A percentile compares a stretch with the other conserved stretches of the same genome.
phyloP scores from a whole-genome alignment of 1,140 invertebrate species.

The Drosophila pectinifera region DNA sequence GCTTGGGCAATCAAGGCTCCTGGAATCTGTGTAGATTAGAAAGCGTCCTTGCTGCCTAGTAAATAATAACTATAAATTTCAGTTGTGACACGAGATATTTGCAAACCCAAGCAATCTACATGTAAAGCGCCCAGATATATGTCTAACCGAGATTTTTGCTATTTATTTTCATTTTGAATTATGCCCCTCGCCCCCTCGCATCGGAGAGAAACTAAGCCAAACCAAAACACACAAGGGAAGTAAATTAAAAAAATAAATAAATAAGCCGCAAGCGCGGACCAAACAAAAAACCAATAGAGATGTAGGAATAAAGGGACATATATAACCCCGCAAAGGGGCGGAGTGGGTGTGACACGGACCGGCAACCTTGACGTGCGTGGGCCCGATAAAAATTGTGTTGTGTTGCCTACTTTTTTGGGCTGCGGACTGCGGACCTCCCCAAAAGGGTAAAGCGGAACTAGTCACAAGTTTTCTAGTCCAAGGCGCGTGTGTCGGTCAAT shows the following conservation, averaged over 20 bases:
- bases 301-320: slow-evolving; percentile 47
- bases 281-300: slow-evolving; percentile 47
- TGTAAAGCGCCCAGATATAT: slow-evolving; percentile 54
- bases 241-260: slow-evolving; percentile 72
- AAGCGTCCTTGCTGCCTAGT: slow-evolving; percentile 1
- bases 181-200: slow-evolving; percentile 41
- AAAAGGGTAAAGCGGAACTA: slow-evolving; percentile 56
- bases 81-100: slow-evolving; percentile 55
- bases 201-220: slow-evolving; percentile 16
- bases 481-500: slow-evolving; percentile 58
- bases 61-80: slow-evolving; percentile 61
- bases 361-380: slow-evolving; percentile 61
- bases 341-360: slow-evolving; percentile 27
- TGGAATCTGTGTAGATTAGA: slow-evolving; percentile 12
- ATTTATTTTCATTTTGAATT: slow-evolving; percentile 76
- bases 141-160: slow-evolving; percentile 48
- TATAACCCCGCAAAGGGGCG: slow-evolving; percentile 13
- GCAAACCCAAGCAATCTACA: slow-evolving; percentile 65
- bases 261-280: slow-evolving; percentile 38
- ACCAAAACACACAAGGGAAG: slow-evolving; percentile 33
- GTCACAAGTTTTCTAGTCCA: slow-evolving; percentile 44
- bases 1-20: neutral
- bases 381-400: slow-evolving; percentile 68
- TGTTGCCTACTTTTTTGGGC: slow-evolving; percentile 54
- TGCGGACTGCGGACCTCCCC: slow-evolving; percentile 17